Base-by-base conservation (phyloP, 1,140 invertebrate genomes). In the Pachyrhynchus sulphureomaculatus region DNA sequence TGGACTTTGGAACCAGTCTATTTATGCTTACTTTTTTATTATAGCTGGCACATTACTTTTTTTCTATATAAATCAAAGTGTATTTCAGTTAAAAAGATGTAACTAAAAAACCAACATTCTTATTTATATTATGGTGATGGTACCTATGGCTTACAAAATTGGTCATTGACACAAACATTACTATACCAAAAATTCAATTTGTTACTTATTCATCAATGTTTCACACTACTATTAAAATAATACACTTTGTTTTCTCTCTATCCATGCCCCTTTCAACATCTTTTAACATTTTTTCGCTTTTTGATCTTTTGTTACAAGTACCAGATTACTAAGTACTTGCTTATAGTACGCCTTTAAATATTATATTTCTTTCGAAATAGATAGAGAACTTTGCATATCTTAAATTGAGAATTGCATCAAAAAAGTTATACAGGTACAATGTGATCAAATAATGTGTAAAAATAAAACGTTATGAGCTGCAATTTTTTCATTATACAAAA, bases 291-390 rank as follows among this genome's bases (percentile, higher is more conserved):
- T n/a, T 29, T 49, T 17, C n/a, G 17, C 18, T 49, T 34, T 49
- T 49, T 32, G 24, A 49, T 34, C 47, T 36, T 23, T 48, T 23
- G 33, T 32, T 37, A 66, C 61, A 66, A 52, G 48, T 66, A 59
- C 60, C 48, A 53, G 62, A 34, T 60, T 44, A 66, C 65, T 34
- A 54, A 63, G 58, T 65, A 66, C 52, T 56, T 65, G 64, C 56
- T 47, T 41, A 23, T 32, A 49, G 21, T 34, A 49, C 47, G 47
- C 41, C 41, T 44, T 29, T 29, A 29, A 9, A 1, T 29, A 2
- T 29, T 1, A 29, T 9, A 2, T 29, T 29, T 29, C n/a, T n/a
- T n/a, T n/a, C n/a, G n/a, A n/a, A n/a, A n/a, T n/a, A n/a, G n/a
- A n/a, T n/a, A n/a, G n/a, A n/a, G n/a, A n/a, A n/a, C n/a, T n/a